These are phyloP conservation scores for Sinodicranocentrus sp. DNA, from an alignment of 2,888 invertebrate species.

Conservation along the genomic window DNA sequence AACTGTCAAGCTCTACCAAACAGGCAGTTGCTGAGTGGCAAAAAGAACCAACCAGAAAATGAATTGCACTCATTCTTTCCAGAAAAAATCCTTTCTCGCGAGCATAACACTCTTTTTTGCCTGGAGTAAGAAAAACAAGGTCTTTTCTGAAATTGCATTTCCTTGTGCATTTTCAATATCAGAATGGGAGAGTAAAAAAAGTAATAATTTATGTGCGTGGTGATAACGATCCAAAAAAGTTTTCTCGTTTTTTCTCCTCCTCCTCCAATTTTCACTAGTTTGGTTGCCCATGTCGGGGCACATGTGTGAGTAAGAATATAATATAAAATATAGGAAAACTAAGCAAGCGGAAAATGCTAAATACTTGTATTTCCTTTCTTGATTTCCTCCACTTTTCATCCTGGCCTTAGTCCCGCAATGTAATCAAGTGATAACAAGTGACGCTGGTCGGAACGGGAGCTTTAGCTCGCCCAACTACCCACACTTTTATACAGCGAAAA, in stretches of 20 bases:
- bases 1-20: conserved; percentile 6
- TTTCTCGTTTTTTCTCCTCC: background rate
- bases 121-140: background rate
- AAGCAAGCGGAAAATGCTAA: conserved; percentile 29
- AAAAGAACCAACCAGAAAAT: background rate
- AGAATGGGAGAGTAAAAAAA: background rate
- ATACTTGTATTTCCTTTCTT: conserved; percentile 44
- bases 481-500: conserved; percentile 87
- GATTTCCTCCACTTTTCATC: conserved; percentile 4
- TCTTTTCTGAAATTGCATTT: background rate
- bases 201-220: conserved; percentile 61
- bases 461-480: conserved; percentile 92
- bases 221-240: conserved; percentile 51
- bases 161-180: conserved; percentile 51
- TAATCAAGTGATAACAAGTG: conserved; percentile 80
- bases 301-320: background rate
- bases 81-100: background rate
- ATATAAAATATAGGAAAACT: background rate
- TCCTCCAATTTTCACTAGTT: too few species aligned
- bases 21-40: background rate
- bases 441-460: conserved; percentile 88
- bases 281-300: background rate
- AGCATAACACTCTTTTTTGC: background rate
- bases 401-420: conserved; percentile 73
- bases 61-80: background rate